phyloP scores from a whole-genome alignment of 2,113 vertebrate genomes.

The Myotis yumanensis region DNA sequence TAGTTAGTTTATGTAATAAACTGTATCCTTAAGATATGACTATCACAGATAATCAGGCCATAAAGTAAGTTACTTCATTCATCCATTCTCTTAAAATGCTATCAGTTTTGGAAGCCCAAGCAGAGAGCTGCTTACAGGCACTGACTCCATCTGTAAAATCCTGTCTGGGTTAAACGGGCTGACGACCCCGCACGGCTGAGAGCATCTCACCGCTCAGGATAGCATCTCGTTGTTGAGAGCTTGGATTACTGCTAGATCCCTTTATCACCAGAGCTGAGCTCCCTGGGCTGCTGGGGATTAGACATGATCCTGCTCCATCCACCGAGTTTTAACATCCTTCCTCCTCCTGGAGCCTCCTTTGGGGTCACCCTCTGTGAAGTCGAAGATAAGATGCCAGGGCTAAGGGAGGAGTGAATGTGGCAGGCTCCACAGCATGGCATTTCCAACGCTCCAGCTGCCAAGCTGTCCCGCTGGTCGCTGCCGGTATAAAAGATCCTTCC shows the following conservation, averaged over 20 bases:
- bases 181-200: slow-evolving; percentile 7
- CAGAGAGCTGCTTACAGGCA: not conserved
- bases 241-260: slow-evolving; percentile 62
- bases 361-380: slow-evolving; percentile 40
- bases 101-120: slow-evolving; percentile 15
- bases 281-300: slow-evolving; percentile 55
- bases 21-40: not conserved
- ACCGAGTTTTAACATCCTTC: not conserved
- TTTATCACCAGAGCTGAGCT: slow-evolving; percentile 66
- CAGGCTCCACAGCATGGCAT: not conserved
- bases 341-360: not conserved
- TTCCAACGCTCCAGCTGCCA: not conserved
- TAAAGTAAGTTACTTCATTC: not conserved
- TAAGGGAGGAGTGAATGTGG: not conserved
- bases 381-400: slow-evolving; percentile 53
- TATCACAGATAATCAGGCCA: not conserved
- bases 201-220: slow-evolving; percentile 48
- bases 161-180: slow-evolving; percentile 42
- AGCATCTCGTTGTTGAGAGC: slow-evolving; percentile 64
- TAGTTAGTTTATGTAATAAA: not conserved
- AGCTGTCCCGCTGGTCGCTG: not conserved
- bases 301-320: slow-evolving; percentile 12
- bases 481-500: not conserved
- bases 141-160: not conserved
- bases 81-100: slow-evolving; percentile 47